Percentiles rank a stretch among this genome's conserved stretches.
Evolutionary conservation across 2,888 invertebrate genomes (phyloP).

Genomic region (Eurois occulta): DNA sequence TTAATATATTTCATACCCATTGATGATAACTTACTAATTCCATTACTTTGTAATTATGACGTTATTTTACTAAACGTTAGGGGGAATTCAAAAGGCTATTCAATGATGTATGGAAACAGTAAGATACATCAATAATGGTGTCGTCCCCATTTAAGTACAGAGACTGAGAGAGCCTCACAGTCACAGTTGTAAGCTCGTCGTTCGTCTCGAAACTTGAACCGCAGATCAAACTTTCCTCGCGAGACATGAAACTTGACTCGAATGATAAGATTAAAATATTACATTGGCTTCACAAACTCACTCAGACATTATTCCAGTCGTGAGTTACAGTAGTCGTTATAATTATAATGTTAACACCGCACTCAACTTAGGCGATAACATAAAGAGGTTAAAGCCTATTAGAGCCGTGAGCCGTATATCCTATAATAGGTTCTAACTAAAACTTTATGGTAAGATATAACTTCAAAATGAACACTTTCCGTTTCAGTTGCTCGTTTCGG

Average conservation of each 20-base stretch:
- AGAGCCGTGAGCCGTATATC: slow-evolving; percentile 68
- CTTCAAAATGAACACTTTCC: slow-evolving; percentile 69
- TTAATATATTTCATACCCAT: neutral
- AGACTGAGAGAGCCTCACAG: slow-evolving; percentile 69
- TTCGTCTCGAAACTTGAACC: slow-evolving; percentile 84
- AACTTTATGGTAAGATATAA: slow-evolving; percentile 70
- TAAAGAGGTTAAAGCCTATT: slow-evolving; percentile 71
- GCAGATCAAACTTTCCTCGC: slow-evolving; percentile 86
- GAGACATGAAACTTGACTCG: slow-evolving; percentile 86
- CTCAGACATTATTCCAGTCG: slow-evolving; percentile 77
- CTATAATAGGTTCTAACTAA: slow-evolving; percentile 68
- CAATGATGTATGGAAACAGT: slow-evolving; percentile 17
- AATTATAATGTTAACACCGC: slow-evolving; percentile 74
- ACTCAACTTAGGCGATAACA: slow-evolving; percentile 69
- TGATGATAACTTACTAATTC: slow-evolving; percentile 9
- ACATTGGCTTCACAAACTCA: slow-evolving; percentile 83
- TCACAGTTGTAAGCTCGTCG: slow-evolving; percentile 81
- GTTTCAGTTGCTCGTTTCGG: slow-evolving; percentile 65
- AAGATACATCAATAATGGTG: slow-evolving; percentile 48
- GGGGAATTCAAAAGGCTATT: neutral
- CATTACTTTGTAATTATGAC: neutral
- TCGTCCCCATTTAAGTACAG: slow-evolving; percentile 56
- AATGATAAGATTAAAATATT: slow-evolving; percentile 89
- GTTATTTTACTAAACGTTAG: neutral
- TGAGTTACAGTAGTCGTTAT: slow-evolving; percentile 74